Base-by-base conservation (phyloP, 2,113 vertebrate species). In the Barnardius zonarius region DNA sequence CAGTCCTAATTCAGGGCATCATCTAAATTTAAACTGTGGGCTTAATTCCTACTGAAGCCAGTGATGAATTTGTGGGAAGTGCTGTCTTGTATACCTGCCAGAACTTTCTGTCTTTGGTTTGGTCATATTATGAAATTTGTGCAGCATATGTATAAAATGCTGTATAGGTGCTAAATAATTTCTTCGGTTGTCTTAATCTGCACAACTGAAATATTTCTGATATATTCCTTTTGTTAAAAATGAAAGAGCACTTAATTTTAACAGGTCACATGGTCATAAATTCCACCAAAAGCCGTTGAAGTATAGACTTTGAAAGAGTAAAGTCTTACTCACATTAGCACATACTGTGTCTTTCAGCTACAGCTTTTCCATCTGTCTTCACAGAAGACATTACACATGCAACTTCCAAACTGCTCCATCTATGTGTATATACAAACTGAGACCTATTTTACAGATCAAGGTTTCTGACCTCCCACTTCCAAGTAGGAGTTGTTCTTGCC, bases 401-500 rank as follows among this genome's bases (percentile, higher is more conserved):
- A 80, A 5, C 73, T 93, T 86, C 62, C 77, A 90, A 57, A 43
- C 27, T 61, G 55, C 67, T 90, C 41, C 30, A 2, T 30, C 35
- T 78, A 7, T 48, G 27, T 81, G 30, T 69, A 49, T 35, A 8
- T 41, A 33, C 67, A 75, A 92, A 83, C 19, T 28, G 20, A 80
- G 43, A 37, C 37, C 70, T 68, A 37, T 57, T 88, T 64, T 54
- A 74, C 35, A 64, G 85, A 87, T 67, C 84, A 67, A 13, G 6
- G 35, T 61, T 96, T 92, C 88, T 96, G 92, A 93, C 57, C 86
- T 92, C 18, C 67, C 39, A 37, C 57, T 94, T 89, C 44, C 73
- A 80, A 83, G 39, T 61, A 57, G 57, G 43, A 75, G 70, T 83
- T 89, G 74, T 80, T 85, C 74, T 94, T 81, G 64, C 52, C 86